Evolutionary conservation across 2,113 vertebrate genomes (phyloP), one percentile per base, ranked within the genome.

Genomic region (Sylvilagus bachmani): DNA sequence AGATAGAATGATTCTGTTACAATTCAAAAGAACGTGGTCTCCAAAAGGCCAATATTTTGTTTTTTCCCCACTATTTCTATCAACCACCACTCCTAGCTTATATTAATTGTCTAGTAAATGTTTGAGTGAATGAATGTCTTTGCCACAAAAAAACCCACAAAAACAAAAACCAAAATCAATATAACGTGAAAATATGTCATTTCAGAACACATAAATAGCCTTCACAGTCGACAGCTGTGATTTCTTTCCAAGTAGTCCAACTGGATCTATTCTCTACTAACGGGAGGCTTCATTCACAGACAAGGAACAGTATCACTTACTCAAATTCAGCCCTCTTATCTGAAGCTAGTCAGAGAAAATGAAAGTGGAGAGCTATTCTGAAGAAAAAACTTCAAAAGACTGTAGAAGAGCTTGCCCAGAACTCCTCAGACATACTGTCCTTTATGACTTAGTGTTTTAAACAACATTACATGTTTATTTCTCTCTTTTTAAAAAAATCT

Each of bases 21-120:
- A 78, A 38, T 86, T 33, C 10, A 66, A 71, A 69, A 66, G 7
- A 89, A 95, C 21, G 13, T 91, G 11, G 12, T 93, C 2, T 85
- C 12, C 38, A 69, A 36, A 82, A 69, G 24, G 11, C 51, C 33
- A 16, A 69, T 19, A 21, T 24, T 69, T 73, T 38, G 36, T 49
- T 73, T 83, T 31, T 92, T 73, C n/a, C 22, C 53, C 17, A 36
- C 10, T 81, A n/a, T 1, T 86, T 44, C 1, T 85, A 75, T 85
- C 27, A 81, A 9, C 19, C 16, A 73, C n/a, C 21, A 71, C 44
- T 94, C 67, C 11, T 33, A 90, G 29, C 8, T 88, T 64, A 51
- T 51, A 91, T 44, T 79, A 79, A 70, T 82, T 77, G 14, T 71
- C 80, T 36, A 86, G 14, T 51, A 86, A 89, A 78, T 85, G 93